Conservation (phyloP, 2,113 vertebrate genomes). For the Uropsilus gracilis region DNA sequence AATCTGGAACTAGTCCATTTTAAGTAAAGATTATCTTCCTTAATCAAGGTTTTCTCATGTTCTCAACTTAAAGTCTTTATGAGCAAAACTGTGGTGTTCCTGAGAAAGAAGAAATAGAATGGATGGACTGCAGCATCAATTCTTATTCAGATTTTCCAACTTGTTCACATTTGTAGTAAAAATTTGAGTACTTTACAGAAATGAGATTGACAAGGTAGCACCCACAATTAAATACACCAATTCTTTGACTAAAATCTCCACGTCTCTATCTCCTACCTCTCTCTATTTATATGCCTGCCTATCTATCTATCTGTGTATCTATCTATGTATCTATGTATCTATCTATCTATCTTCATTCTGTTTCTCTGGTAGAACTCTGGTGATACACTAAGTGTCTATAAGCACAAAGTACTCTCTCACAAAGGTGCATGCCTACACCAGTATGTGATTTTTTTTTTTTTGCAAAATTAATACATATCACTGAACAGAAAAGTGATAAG, state of each 20-base stretch:
- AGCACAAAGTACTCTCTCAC: neutral
- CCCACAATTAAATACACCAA: neutral
- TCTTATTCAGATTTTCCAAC: neutral
- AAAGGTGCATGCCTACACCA: neutral
- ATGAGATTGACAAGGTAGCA: neutral
- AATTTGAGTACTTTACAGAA: neutral
- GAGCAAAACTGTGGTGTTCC: neutral
- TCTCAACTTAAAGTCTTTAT: neutral
- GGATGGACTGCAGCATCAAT: neutral
- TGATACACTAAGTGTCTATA: neutral
- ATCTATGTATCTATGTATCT: neutral
- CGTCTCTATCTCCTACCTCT: neutral
- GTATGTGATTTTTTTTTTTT: too few relatives aligned
- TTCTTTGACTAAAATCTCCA: neutral
- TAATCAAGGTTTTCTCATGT: neutral
- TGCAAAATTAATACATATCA: slow-evolving; percentile 69
- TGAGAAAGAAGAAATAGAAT: neutral
- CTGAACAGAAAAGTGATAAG: slow-evolving; percentile 69
- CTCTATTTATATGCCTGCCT: neutral
- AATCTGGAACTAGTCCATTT: neutral
- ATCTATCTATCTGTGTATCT: neutral
- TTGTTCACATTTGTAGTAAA: neutral
- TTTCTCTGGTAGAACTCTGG: neutral
- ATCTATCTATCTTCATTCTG: neutral
- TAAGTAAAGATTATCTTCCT: neutral